A percentile compares a stretch with the other conserved stretches of the same genome.
phyloP scores from a whole-genome alignment of 2,888 invertebrate species.

The Hyposoter didymator region DNA sequence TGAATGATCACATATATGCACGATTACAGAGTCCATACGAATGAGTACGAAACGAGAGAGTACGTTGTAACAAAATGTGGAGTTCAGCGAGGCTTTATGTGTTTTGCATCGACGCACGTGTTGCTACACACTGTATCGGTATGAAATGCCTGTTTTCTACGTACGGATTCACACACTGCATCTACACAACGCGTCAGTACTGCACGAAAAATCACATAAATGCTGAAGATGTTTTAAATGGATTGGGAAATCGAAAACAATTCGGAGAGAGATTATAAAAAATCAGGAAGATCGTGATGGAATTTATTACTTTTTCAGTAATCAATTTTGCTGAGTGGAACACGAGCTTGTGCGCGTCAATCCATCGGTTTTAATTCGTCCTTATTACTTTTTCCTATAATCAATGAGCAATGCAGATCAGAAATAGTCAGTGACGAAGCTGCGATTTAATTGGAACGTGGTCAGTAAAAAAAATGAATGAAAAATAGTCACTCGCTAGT shows the following conservation, averaged over 20 bases:
- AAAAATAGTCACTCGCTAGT: not conserved
- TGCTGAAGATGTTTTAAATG: not conserved
- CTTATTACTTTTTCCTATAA: not conserved
- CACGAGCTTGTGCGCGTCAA: not conserved
- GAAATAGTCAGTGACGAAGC: not conserved
- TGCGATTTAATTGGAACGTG: not conserved
- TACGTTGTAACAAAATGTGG: slow-evolving; percentile 44
- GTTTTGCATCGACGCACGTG: slow-evolving; percentile 50
- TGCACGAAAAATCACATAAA: not conserved
- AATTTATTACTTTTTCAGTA: not conserved
- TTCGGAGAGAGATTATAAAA: not conserved
- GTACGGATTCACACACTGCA: not conserved
- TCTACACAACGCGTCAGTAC: not conserved
- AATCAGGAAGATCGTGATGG: not conserved
- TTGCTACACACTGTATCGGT: slow-evolving; percentile 37
- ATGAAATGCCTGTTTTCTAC: slow-evolving; percentile 36
- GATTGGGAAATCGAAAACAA: not conserved
- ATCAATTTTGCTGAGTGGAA: not conserved
- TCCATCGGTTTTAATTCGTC: not conserved
- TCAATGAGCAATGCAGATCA: not conserved
- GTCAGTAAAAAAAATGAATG: not conserved
- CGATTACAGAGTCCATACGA: not conserved
- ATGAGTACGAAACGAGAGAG: not conserved
- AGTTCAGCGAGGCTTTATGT: slow-evolving; percentile 54
- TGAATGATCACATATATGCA: not conserved